Conservation (phyloP, 2,797 vertebrate genomes). For the Apogon hyalosoma region DNA sequence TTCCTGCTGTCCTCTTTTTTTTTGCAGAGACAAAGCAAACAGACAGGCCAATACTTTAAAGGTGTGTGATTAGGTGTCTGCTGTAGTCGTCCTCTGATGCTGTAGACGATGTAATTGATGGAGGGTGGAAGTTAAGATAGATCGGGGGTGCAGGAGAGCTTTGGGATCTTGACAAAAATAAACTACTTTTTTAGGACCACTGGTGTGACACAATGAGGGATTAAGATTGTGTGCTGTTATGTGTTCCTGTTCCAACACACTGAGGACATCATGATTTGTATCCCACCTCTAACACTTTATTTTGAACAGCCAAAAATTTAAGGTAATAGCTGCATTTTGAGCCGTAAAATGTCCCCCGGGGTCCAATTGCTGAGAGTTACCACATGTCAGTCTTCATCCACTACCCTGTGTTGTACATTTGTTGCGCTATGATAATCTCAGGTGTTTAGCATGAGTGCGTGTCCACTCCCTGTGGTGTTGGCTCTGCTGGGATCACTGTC, state of each 20-base stretch:
- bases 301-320: neutral
- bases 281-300: neutral
- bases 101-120: conserved; percentile 59
- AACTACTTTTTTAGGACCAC: conserved; percentile 49
- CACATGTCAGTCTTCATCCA: conserved; percentile 14
- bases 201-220: conserved; percentile 46
- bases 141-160: conserved; percentile 46
- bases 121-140: conserved; percentile 50
- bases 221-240: conserved; percentile 12
- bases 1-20: conserved; percentile 31
- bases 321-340: neutral
- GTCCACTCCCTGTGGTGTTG: conserved; percentile 58
- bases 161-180: conserved; percentile 69
- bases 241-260: conserved; percentile 17
- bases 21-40: conserved; percentile 36
- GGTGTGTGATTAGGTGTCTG: conserved; percentile 53
- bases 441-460: conserved; percentile 44
- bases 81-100: conserved; percentile 49
- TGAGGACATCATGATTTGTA: conserved; percentile 17
- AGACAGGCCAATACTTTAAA: conserved; percentile 47
- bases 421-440: conserved; percentile 39
- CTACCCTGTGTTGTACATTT: neutral
- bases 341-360: neutral
- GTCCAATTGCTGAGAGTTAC: neutral
- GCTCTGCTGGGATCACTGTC: conserved; percentile 56